phyloP scores from a whole-genome alignment of 2,113 vertebrate genomes.

The Pterocles orientalis region DNA sequence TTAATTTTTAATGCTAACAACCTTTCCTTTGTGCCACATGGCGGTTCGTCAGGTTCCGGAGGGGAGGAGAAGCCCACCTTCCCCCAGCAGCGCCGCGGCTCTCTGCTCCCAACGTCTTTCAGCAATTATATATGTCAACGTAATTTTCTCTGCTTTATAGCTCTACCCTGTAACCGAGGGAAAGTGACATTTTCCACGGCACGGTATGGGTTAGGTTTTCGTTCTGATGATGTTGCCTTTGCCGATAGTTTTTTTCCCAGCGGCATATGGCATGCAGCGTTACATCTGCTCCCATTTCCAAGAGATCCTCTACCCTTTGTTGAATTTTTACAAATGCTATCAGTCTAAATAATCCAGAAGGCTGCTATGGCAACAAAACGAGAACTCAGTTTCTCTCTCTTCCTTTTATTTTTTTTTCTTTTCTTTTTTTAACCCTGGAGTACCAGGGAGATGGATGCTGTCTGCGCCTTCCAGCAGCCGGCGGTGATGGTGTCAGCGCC shows the following conservation, averaged over 20 bases:
- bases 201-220: slow-evolving; percentile 32
- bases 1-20: slow-evolving; percentile 49
- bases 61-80: not conserved
- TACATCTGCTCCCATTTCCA: slow-evolving; percentile 66
- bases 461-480: not conserved
- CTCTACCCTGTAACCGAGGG: slow-evolving; percentile 53
- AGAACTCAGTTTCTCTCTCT: not conserved
- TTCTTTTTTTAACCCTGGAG: not conserved
- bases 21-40: slow-evolving; percentile 20
- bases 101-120: not conserved
- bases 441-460: not conserved
- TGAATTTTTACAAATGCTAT: slow-evolving; percentile 64
- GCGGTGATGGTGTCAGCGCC: not conserved
- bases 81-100: not conserved
- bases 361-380: slow-evolving; percentile 63
- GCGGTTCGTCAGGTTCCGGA: not conserved
- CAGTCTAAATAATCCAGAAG: slow-evolving; percentile 60
- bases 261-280: slow-evolving; percentile 39
- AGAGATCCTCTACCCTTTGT: slow-evolving; percentile 48
- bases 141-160: slow-evolving; percentile 23
- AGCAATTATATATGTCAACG: not conserved
- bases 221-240: slow-evolving; percentile 27
- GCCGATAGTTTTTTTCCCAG: slow-evolving; percentile 39
- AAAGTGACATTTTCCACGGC: slow-evolving; percentile 65
- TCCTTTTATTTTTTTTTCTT: not conserved